Evolutionary conservation across 2,797 vertebrate genomes (phyloP), one percentile per base, ranked within the genome.

Genomic region (Hydrocynus forskahlii): DNA sequence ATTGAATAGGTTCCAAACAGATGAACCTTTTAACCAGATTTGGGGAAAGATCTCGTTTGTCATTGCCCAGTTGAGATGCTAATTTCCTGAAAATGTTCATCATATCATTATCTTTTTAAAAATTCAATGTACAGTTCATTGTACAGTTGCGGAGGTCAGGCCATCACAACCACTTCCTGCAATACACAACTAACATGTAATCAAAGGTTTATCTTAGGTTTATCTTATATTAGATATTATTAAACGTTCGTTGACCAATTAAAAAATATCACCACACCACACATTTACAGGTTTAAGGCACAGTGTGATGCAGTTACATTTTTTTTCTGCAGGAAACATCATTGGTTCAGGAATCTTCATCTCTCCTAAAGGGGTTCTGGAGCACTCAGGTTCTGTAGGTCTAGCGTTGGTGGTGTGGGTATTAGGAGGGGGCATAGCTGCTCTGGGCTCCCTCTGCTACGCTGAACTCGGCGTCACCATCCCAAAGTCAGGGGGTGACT

Each of bases 301-400:
- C n/a, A 21, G 6, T 50, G 67, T 70, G 2, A 43, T 43, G 35
- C 35, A 13, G 7, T 78, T n/a, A 21, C 10, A 13, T 84, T 64
- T 73, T 84, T 75, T 67, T 52, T 82, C 54, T 70, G 1, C 91
- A 99, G 98, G 98, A 19, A 99, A 99, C 89, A 99, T 99, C 90
- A 99, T 99, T 29, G 98, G 98, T 54, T 99, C 98, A 0, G 97
- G 98, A 85, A 99, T 99, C 91, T 99, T 99, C 92, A 99, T 99
- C 88, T 99, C 98, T 0, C 98, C 98, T 0, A 99, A 99, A 84
- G 98, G 97, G 0, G 97, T 99, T 14, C 81, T 99, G 87, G 97
- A 99, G 91, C 97, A 99, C 82, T 95, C 96, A 0, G 97, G 98
- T 75, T 99, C 97, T 0, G 98, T 99, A 88, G 98, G 97, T 0